phyloP scores from a whole-genome alignment of 2,797 vertebrate genomes.

The Lerista edwardsae region DNA sequence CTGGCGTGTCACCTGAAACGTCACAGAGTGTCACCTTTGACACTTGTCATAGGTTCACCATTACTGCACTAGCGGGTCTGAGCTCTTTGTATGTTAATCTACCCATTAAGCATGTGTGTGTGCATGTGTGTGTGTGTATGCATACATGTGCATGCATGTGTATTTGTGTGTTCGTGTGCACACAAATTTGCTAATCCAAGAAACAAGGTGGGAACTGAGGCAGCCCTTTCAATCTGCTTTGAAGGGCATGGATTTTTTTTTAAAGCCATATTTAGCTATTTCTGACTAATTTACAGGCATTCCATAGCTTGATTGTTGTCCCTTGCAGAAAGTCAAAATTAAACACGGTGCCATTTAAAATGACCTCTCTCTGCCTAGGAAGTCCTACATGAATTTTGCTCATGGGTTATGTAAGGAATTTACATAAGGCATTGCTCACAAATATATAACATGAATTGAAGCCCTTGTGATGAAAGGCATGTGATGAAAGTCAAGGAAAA shows the following conservation, averaged over 20 bases:
- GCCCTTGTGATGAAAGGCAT: conserved; percentile 37
- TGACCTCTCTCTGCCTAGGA: conserved; percentile 50
- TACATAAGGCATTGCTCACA: conserved; percentile 44
- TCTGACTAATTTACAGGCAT: conserved; percentile 49
- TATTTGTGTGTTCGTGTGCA: too few species aligned
- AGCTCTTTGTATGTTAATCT: too few species aligned
- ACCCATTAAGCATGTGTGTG: too few species aligned
- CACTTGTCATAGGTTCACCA: too few species aligned
- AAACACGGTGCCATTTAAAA: conserved; percentile 63
- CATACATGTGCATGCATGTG: too few species aligned
- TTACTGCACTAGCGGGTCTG: too few species aligned
- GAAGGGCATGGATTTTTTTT: neutral
- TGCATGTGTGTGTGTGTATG: too few species aligned
- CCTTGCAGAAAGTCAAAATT: conserved; percentile 59
- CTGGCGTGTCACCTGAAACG: too few species aligned
- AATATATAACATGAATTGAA: conserved; percentile 22
- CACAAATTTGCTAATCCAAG: neutral
- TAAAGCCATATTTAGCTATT: conserved; percentile 44
- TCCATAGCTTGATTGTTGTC: conserved; percentile 41
- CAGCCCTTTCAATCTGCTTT: neutral
- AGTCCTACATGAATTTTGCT: conserved; percentile 52
- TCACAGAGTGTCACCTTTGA: too few species aligned
- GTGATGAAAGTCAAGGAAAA: conserved; percentile 21
- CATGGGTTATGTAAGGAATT: conserved; percentile 57
- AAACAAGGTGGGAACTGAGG: neutral